Percentiles rank a stretch among this genome's conserved stretches.
phyloP scores from a whole-genome alignment of 2,797 vertebrate genomes.

The Taenioides sp. region DNA sequence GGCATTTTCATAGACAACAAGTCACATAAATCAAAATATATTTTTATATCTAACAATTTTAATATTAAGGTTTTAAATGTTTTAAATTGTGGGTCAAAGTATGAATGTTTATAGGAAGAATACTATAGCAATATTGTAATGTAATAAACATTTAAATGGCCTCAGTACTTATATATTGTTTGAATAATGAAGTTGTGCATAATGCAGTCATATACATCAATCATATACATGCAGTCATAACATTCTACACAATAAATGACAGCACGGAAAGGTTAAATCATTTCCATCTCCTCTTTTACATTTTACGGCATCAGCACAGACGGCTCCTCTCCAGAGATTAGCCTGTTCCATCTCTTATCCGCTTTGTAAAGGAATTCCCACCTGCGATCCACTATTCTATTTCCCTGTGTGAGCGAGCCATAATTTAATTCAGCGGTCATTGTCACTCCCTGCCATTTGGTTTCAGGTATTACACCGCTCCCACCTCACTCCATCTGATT shows the following conservation, averaged over 20 bases:
- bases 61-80: too few relatives aligned
- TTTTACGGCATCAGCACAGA: background rate
- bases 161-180: background rate
- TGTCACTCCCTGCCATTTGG: constrained; percentile 29
- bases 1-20: too few relatives aligned
- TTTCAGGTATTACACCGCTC: constrained; percentile 31
- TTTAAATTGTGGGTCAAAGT: too few relatives aligned
- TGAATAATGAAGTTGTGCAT: background rate
- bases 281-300: background rate
- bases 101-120: too few relatives aligned
- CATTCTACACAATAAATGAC: constrained; percentile 29
- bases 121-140: background rate
- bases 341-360: background rate
- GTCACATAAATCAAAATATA: too few relatives aligned
- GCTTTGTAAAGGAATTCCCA: constrained; percentile 4
- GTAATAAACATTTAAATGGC: background rate
- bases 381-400: background rate
- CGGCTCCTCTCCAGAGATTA: constrained; percentile 53
- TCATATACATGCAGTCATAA: background rate
- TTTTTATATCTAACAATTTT: too few relatives aligned
- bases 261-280: background rate
- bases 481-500: constrained; percentile 46
- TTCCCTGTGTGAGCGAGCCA: constrained; percentile 3
- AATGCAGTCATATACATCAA: constrained; percentile 20
- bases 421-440: constrained; percentile 15